Base-by-base conservation (phyloP, 1,140 invertebrate species). In the Tigriopus japonicus region DNA sequence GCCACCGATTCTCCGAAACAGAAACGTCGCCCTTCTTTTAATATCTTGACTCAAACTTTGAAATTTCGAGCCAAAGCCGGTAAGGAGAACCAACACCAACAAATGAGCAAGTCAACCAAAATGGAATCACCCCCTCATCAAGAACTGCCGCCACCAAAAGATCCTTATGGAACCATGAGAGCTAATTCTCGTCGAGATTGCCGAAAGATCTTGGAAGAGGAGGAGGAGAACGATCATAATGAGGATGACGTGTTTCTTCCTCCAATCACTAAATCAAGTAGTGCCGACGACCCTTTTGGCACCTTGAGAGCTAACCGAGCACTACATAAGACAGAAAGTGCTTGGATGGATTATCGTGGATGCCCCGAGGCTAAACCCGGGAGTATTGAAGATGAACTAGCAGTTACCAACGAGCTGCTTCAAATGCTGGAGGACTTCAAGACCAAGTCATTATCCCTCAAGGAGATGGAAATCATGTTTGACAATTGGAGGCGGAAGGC, bases 391-490 rank as follows among this genome's bases (percentile, higher is more conserved):
- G 45, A 49, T 15, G 45, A 49, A 49, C 45, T 49, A 5, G 45
- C 45, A 15, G 21, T 49, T 21, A 49, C 45, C 3, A 21, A 49
- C 21, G 45, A 49, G 21, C 21, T 49, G 12, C 45, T 49, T 49
- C n/a, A 49, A 15, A n/a, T 58, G 12, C n/a, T 58, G n/a, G 56
- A 58, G 21, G 56, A 58, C 17, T 58, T 58, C 40, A 28, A 58
- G 56, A 15, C 21, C 23, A 28, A 58, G 21, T 40, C 23, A 15
- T 58, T 40, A 10, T 19, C 56, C 13, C 23, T 42, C 2, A 58
- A 58, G 35, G 23, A 58, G n/a, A 58, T 58, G 56, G 56, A 58
- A 58, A 58, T 58, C 12, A 24, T 58, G n/a, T 58, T 58, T 42
- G 56, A 58, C n/a, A 58, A 42, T 42, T 58, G 56, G 56, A 58